Percentiles rank a stretch among this genome's conserved stretches.
phyloP scores from a whole-genome alignment of 2,797 vertebrate genomes.

The Galago senegalensis region DNA sequence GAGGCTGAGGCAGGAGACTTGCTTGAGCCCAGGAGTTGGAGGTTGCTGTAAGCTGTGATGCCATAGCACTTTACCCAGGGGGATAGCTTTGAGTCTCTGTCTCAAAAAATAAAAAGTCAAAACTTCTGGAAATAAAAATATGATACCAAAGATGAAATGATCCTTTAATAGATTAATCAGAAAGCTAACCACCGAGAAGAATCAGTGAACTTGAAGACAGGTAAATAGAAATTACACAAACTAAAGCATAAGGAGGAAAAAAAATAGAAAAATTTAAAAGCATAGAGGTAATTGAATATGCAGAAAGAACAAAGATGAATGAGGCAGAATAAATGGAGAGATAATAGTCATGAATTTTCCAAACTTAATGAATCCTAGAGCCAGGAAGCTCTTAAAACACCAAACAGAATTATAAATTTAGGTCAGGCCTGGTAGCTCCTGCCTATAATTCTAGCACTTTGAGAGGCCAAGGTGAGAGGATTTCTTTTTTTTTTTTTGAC shows the following conservation, averaged over 20 bases:
- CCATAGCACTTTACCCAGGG: too few species aligned
- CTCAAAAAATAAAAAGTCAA: neutral
- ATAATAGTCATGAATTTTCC: neutral
- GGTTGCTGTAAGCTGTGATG: too few species aligned
- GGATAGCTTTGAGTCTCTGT: too few species aligned
- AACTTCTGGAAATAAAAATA: slow-evolving; percentile 23
- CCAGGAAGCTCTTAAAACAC: neutral
- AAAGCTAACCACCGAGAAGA: neutral
- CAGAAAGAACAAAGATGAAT: neutral
- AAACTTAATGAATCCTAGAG: slow-evolving; percentile 13
- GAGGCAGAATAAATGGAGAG: neutral
- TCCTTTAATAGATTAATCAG: neutral
- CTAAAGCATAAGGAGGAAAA: neutral
- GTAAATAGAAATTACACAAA: neutral
- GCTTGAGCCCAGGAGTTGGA: too few species aligned
- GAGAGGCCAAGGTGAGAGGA: too few species aligned
- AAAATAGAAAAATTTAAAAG: neutral
- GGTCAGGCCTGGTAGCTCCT: neutral
- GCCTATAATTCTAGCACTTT: too few species aligned
- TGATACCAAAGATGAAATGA: neutral
- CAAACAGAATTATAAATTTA: neutral
- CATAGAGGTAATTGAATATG: neutral
- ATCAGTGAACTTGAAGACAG: slow-evolving; percentile 1
- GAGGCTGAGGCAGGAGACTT: too few species aligned
- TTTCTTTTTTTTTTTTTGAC: too few species aligned